Evolutionary conservation across 2,113 vertebrate genomes (phyloP).

Genomic region (Paraplagusia blochii): DNA sequence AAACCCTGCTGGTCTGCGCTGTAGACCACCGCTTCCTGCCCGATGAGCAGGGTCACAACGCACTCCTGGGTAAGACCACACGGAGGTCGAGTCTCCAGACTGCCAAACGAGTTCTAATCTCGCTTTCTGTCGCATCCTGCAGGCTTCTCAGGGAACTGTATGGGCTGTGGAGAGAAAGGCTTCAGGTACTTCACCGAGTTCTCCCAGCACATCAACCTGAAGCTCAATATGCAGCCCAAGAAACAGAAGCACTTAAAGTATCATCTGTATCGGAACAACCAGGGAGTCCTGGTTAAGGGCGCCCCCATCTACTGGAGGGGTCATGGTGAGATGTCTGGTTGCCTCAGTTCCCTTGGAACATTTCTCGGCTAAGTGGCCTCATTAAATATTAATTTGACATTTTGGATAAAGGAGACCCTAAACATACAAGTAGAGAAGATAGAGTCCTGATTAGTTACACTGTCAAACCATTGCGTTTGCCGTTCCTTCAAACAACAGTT

Average conservation of each 20-base stretch:
- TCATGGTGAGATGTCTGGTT: constrained; percentile 75
- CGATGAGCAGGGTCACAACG: constrained; percentile 88
- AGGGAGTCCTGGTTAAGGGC: constrained; percentile 87
- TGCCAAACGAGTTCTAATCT: not conserved
- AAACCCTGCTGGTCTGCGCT: constrained; percentile 89
- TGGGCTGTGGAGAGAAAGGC: constrained; percentile 94
- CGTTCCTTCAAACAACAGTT: too few relatives aligned
- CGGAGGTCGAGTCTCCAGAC: too few relatives aligned
- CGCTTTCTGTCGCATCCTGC: not conserved
- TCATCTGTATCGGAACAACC: constrained; percentile 86
- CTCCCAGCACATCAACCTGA: constrained; percentile 97
- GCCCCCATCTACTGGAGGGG: constrained; percentile 92
- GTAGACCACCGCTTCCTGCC: constrained; percentile 94
- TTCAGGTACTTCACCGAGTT: constrained; percentile 99
- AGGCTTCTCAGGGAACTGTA: constrained; percentile 96
- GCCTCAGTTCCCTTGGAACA: not conserved
- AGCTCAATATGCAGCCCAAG: constrained; percentile 93
- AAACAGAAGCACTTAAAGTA: constrained; percentile 98
- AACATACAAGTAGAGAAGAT: too few relatives aligned
- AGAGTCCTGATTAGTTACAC: too few relatives aligned
- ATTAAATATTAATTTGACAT: too few relatives aligned
- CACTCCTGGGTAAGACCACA: constrained; percentile 85
- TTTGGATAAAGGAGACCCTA: too few relatives aligned
- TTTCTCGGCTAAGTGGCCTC: too few relatives aligned
- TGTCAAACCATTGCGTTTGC: too few relatives aligned